Conservation (phyloP, 1,140 invertebrate species). For the Dolichoris vasculosae region DNA sequence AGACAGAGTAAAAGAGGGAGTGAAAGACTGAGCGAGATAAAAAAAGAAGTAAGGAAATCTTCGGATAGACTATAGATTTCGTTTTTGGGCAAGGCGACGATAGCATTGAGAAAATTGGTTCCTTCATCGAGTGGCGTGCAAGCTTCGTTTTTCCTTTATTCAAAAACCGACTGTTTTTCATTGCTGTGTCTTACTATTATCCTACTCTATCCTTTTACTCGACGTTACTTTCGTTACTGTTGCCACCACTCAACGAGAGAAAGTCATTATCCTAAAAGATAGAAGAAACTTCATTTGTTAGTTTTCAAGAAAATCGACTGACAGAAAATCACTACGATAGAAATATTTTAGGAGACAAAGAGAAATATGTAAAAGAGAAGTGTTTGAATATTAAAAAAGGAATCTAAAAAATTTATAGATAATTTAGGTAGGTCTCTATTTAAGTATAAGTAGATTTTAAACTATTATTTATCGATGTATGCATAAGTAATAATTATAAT, state of each 20-base stretch:
- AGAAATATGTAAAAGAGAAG: neutral
- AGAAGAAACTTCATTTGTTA: neutral
- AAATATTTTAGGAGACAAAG: neutral
- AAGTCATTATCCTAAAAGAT: slow-evolving; percentile 12
- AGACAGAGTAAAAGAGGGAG: neutral
- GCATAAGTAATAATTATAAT: neutral
- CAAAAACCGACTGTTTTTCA: neutral
- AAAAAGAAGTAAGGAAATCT: neutral
- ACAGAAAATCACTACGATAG: neutral
- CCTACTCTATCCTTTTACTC: neutral
- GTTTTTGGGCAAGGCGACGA: neutral
- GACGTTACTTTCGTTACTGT: neutral
- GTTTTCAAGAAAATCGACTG: neutral
- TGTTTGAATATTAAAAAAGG: too few species aligned
- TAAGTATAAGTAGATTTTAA: too few species aligned
- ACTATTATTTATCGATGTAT: too few species aligned
- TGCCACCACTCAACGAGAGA: neutral
- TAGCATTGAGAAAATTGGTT: slow-evolving; percentile 42
- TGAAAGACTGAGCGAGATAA: neutral
- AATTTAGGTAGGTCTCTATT: too few species aligned
- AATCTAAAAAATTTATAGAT: neutral
- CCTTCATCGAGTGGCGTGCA: neutral
- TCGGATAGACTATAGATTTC: neutral
- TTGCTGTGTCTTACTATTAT: neutral
- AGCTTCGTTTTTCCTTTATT: slow-evolving; percentile 15